A percentile compares a stretch with the other conserved stretches of the same genome.
These are phyloP conservation scores for Gortyna flavago DNA, from an alignment of 2,888 invertebrate species.

Conservation along the genomic window DNA sequence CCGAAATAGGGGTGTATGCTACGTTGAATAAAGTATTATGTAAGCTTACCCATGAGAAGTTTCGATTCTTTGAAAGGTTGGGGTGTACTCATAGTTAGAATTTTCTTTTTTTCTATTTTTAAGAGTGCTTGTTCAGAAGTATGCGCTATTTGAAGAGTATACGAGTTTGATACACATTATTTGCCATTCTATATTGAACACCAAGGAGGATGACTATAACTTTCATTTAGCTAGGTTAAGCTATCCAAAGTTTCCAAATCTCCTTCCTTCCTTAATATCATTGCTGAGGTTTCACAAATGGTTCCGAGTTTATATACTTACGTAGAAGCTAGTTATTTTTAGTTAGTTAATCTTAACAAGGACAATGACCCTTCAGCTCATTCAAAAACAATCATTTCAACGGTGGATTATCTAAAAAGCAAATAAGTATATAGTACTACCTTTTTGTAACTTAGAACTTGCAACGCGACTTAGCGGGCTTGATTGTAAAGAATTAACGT, in stretches of 20 bases:
- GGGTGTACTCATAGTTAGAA: background rate
- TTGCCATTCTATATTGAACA: background rate
- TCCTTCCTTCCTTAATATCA: no score
- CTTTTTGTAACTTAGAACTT: conserved; percentile 9
- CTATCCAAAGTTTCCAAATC: background rate
- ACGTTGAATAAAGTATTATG: conserved; percentile 40
- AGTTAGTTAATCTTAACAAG: background rate
- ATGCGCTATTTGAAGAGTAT: background rate
- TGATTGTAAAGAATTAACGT: conserved; percentile 35
- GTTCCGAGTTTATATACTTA: background rate
- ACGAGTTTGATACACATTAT: background rate
- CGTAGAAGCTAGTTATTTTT: background rate
- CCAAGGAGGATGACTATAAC: background rate
- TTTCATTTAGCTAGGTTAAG: background rate
- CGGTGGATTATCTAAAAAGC: background rate
- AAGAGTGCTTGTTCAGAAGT: background rate
- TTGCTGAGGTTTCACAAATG: background rate
- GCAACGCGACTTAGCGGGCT: conserved; percentile 2
- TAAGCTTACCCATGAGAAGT: conserved; percentile 36
- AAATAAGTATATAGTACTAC: background rate
- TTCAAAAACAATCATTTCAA: conserved; percentile 3
- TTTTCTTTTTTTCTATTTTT: conserved; percentile 3
- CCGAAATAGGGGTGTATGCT: conserved; percentile 59
- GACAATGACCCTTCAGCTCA: background rate
- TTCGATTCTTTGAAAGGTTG: conserved; percentile 37